phyloP scores from a whole-genome alignment of 2,797 vertebrate genomes.

The Brachyalestes nurse region DNA sequence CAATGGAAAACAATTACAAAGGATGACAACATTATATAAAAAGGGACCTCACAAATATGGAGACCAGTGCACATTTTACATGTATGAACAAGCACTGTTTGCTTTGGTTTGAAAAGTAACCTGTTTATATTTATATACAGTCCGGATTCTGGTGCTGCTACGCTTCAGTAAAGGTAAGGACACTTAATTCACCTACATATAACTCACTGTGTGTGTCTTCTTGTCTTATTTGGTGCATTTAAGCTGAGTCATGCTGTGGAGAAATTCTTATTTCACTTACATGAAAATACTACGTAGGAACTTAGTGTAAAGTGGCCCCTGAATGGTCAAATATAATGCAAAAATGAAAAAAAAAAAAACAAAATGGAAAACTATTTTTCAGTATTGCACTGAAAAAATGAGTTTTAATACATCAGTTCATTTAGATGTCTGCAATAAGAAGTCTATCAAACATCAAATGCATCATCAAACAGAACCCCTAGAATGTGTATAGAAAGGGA shows the following conservation, averaged over 20 bases:
- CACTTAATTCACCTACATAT: background rate
- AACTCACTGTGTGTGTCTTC: background rate
- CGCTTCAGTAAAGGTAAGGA: background rate
- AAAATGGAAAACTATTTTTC: too few relatives aligned
- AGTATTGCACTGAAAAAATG: too few relatives aligned
- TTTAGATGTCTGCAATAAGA: too few relatives aligned
- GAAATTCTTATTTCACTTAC: too few relatives aligned
- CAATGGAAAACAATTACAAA: constrained; percentile 24
- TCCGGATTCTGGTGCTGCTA: background rate
- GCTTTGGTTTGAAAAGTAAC: background rate
- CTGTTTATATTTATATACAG: background rate
- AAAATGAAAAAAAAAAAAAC: too few relatives aligned
- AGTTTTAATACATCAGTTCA: too few relatives aligned
- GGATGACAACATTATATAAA: background rate
- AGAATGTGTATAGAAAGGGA: constrained; percentile 6
- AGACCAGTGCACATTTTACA: background rate
- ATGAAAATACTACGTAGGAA: too few relatives aligned
- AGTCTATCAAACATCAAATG: too few relatives aligned
- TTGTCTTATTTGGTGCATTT: background rate
- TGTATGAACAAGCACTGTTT: background rate
- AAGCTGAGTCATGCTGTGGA: too few relatives aligned
- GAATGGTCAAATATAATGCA: too few relatives aligned
- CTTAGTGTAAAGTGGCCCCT: too few relatives aligned
- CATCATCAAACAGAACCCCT: background rate
- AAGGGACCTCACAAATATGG: background rate